A percentile compares a stretch with the other conserved stretches of the same genome.
These are phyloP conservation scores for Steinernema scapterisci DNA, from an alignment of 2,888 invertebrate genomes.

Conservation along the genomic window DNA sequence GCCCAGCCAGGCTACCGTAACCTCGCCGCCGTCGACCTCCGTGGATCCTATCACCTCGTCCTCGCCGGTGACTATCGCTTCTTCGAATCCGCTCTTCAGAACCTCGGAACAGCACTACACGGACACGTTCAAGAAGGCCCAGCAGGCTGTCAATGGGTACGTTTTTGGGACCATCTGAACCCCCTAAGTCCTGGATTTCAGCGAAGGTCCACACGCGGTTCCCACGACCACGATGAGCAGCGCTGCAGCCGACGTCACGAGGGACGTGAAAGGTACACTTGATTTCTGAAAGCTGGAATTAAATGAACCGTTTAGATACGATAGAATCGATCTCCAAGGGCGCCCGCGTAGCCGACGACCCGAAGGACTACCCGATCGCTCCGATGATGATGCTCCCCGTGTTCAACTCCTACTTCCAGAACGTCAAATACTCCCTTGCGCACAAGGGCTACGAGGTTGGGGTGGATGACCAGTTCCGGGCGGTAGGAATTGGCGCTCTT, in stretches of 20 bases:
- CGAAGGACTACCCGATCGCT: background rate
- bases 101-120: slow-evolving; percentile 14
- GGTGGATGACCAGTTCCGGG: slow-evolving; percentile 22
- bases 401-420: slow-evolving; percentile 15
- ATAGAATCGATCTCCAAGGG: background rate
- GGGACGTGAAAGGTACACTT: background rate
- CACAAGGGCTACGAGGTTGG: slow-evolving; percentile 24
- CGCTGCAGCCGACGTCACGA: slow-evolving; percentile 3
- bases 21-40: slow-evolving; percentile 1
- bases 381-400: slow-evolving; percentile 26
- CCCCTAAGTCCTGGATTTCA: background rate
- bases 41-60: slow-evolving; percentile 5
- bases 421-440: slow-evolving; percentile 18
- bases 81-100: background rate
- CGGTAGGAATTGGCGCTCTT: background rate
- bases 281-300: background rate
- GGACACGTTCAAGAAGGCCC: slow-evolving; percentile 18
- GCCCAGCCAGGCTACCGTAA: background rate
- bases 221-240: slow-evolving; percentile 10
- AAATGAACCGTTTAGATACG: background rate
- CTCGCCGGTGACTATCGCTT: background rate
- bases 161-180: too few relatives aligned
- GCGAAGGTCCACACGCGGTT: background rate
- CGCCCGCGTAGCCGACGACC: background rate
- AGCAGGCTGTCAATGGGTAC: slow-evolving; percentile 13